These are phyloP conservation scores for Macrosteles quadrilineatus DNA, from an alignment of 1,140 invertebrate species.

Conservation along the genomic window DNA sequence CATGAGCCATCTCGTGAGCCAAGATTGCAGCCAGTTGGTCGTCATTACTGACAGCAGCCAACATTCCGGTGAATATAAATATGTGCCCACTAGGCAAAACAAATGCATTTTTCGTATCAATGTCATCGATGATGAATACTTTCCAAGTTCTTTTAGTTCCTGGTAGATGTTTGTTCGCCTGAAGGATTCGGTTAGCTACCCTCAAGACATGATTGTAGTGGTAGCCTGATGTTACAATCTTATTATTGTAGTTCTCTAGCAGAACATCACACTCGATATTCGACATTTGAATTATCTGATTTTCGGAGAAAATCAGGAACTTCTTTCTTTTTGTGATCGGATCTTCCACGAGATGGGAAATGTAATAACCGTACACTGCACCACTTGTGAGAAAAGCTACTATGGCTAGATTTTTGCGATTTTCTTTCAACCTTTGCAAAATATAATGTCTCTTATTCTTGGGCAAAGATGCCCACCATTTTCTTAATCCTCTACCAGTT, in stretches of 20 bases:
- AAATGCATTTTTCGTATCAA: neutral
- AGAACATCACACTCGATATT: slow-evolving; percentile 1
- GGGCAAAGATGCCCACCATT: neutral
- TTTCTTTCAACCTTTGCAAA: neutral
- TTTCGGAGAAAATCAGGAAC: neutral
- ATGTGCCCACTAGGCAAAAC: neutral
- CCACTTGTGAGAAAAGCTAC: neutral
- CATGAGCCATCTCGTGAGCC: neutral
- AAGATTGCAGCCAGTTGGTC: neutral
- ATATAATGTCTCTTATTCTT: neutral
- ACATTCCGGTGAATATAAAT: slow-evolving; percentile 7
- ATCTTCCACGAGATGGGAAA: neutral
- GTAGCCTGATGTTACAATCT: neutral
- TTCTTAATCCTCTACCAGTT: neutral
- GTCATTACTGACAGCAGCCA: neutral
- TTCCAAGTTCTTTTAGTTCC: neutral
- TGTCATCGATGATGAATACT: neutral
- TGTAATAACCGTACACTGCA: neutral
- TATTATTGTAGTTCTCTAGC: neutral
- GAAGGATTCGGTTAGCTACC: neutral
- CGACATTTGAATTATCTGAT: neutral
- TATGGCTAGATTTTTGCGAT: neutral
- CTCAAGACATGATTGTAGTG: neutral
- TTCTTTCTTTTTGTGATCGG: slow-evolving; percentile 7
- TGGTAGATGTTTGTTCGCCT: neutral